Conservation (phyloP, 1,140 invertebrate species). For the Ganaspis sp. region DNA sequence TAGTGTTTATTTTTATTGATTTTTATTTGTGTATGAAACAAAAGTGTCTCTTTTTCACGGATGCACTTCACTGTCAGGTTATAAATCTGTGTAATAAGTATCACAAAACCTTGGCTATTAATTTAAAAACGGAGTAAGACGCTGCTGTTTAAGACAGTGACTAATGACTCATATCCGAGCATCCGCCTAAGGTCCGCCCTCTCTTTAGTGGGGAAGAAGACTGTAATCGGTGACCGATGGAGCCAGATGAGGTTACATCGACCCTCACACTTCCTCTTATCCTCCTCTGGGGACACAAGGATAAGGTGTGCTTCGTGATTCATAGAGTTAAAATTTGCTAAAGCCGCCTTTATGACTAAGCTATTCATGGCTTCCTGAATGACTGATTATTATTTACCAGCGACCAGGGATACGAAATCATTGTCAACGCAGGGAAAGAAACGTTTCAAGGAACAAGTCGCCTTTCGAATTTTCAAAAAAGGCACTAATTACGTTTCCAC, state of each 20-base stretch:
- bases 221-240: slow-evolving; percentile 22
- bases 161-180: slow-evolving; percentile 42
- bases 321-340: not conserved
- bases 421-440: not conserved
- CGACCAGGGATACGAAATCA: too few relatives aligned
- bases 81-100: slow-evolving; percentile 16
- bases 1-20: too few relatives aligned
- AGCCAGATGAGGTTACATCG: not conserved
- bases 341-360: not conserved
- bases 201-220: not conserved
- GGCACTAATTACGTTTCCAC: slow-evolving; percentile 21
- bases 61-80: not conserved
- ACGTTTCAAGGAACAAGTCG: not conserved
- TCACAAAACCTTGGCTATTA: slow-evolving; percentile 45
- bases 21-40: too few relatives aligned
- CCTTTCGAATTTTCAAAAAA: not conserved
- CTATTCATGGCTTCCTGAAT: not conserved
- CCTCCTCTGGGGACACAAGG: not conserved
- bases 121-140: slow-evolving; percentile 47
- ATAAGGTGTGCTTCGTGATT: not conserved
- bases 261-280: not conserved
- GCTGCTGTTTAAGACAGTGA: slow-evolving; percentile 44
- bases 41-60: not conserved
- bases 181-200: not conserved
- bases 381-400: not conserved